Evolutionary conservation across 2,797 vertebrate species (phyloP).

Genomic region (Capromys pilorides): DNA sequence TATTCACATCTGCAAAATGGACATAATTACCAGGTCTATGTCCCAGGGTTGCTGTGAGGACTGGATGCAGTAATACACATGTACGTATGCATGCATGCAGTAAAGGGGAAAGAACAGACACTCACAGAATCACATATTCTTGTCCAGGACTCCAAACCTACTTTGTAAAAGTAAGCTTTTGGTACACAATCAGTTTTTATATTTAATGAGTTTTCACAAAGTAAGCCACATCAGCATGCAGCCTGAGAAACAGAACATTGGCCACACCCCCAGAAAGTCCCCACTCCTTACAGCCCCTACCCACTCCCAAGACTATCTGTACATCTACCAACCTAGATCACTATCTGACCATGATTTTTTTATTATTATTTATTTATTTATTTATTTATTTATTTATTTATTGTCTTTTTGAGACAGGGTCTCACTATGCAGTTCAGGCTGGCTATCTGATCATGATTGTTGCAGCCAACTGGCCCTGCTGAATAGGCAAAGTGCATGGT

Average conservation of each 20-base stretch:
- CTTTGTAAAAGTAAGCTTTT: constrained; percentile 43
- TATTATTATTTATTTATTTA: no score
- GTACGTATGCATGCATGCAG: neutral
- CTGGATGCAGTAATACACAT: neutral
- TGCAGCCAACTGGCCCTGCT: constrained; percentile 6
- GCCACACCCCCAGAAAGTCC: neutral
- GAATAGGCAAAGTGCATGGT: constrained; percentile 47
- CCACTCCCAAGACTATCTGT: neutral
- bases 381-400: no score
- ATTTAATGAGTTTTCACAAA: constrained; percentile 45
- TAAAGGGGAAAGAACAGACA: neutral
- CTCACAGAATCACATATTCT: constrained; percentile 28
- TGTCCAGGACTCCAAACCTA: constrained; percentile 13
- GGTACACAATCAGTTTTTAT: neutral
- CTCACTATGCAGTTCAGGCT: no score
- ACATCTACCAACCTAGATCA: constrained; percentile 30
- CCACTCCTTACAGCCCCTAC: neutral
- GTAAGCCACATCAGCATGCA: neutral
- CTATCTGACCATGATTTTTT: constrained; percentile 32
- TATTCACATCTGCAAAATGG: constrained; percentile 24
- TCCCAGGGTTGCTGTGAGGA: neutral
- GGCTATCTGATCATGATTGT: constrained; percentile 31
- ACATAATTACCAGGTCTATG: neutral
- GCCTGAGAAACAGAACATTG: constrained; percentile 12
- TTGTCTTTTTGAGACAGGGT: no score